Evolutionary conservation across 2,888 invertebrate genomes (phyloP), one percentile per base, ranked within the genome.

Genomic region (Parthenolecanium corni): DNA sequence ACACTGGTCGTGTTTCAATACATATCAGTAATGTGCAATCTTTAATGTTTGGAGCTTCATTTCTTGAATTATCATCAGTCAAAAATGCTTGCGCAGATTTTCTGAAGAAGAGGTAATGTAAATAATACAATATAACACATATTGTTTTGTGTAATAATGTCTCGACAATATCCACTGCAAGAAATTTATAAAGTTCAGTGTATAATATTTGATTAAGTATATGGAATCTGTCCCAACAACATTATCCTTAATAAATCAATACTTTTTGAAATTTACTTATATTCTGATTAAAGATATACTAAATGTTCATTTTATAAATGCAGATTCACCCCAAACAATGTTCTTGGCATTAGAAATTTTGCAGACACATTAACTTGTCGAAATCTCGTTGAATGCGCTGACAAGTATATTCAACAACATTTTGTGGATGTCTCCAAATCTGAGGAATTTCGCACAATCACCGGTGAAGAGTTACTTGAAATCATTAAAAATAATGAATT

Each of bases 51-150:
- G 89, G 88, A 14, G 86, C 90, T 5, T 86, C 86, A 16, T 90
- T 86, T 73, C 77, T 91, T 40, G 88, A 89, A 70, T 74, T 91
- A 56, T 80, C 81, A 67, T 80, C 83, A 76, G 88, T 92, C 0
- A 80, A 86, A 66, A 85, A 89, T 71, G 88, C 89, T 1, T 91
- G 91, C 73, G 87, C 87, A 53, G 82, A 83, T 69, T 91, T 87
- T 73, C 75, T 91, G 63, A 82, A 84, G 68, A 46, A 64, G 16
- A 58, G 57, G 54, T 64, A n/a, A n/a, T n/a, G n/a, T n/a, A n/a
- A n/a, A n/a, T n/a, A n/a, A n/a, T n/a, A 49, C 18, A 12, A 20
- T n/a, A n/a, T n/a, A n/a, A n/a, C n/a, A n/a, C n/a, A n/a, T n/a
- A n/a, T n/a, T n/a, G n/a, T n/a, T n/a, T n/a, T n/a, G n/a, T n/a